These are phyloP conservation scores for Phragmatobia fuliginosa DNA, from an alignment of 2,888 invertebrate species.

Conservation along the genomic window DNA sequence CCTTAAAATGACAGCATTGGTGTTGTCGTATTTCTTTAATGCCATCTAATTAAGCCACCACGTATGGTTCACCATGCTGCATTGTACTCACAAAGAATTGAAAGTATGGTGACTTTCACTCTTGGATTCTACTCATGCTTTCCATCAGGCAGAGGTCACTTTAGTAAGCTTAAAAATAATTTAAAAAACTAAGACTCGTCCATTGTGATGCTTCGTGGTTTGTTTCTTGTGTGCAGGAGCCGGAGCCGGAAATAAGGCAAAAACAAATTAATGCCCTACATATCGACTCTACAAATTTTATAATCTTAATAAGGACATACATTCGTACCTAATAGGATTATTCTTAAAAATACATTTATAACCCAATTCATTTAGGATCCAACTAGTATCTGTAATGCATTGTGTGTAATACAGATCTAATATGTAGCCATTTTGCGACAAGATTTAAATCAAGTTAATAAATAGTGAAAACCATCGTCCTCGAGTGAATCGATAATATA, in stretches of 20 bases:
- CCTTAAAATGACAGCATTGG: no score
- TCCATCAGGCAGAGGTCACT: no score
- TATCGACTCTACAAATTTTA: background rate
- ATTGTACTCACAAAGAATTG: no score
- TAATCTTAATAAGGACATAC: background rate
- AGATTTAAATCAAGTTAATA: slow-evolving; percentile 1
- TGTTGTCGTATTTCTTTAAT: no score
- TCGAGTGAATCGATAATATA: background rate
- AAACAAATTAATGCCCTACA: background rate
- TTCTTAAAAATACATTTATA: background rate
- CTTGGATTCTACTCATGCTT: no score
- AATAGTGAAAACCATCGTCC: background rate
- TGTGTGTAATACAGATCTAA: background rate
- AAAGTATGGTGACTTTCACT: no score
- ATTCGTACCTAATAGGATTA: background rate
- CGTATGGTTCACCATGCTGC: no score
- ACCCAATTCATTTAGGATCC: background rate
- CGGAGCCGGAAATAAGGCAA: no score
- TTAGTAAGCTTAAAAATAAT: no score
- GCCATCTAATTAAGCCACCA: no score
- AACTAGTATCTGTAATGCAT: no score
- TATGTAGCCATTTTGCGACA: background rate
- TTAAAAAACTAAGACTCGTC: no score
- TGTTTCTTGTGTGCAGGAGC: background rate
- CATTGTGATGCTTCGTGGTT: background rate